A percentile compares a stretch with the other conserved stretches of the same genome.
Conservation (phyloP, 37 sponge, comb jelly and placozoan species). For the Theonella swinhoei region DNA sequence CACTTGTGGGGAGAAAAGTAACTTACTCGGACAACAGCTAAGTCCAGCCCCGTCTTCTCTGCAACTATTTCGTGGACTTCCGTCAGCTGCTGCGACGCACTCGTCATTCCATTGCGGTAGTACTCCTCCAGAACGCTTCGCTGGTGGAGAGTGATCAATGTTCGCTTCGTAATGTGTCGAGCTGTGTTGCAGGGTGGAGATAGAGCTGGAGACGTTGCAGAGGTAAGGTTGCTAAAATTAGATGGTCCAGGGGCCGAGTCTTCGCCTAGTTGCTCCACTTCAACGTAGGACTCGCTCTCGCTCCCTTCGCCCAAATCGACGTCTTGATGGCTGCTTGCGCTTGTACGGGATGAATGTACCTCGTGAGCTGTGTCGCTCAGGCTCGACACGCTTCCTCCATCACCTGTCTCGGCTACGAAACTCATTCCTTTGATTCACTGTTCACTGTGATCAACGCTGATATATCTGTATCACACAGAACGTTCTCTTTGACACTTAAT, state of each 20-base stretch:
- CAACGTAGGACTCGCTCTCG: constrained; percentile 60
- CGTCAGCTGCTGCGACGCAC: constrained; percentile 58
- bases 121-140: constrained; percentile 65
- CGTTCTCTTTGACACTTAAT: not conserved
- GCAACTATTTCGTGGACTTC: constrained; percentile 64
- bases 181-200: not conserved
- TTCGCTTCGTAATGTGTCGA: constrained; percentile 47
- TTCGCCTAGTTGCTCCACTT: constrained; percentile 42
- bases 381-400: not conserved
- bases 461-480: not conserved
- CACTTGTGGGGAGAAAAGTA: not conserved
- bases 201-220: not conserved
- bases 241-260: not conserved
- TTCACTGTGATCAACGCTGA: not conserved
- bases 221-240: not conserved
- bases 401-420: not conserved
- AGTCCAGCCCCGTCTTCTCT: constrained; percentile 69
- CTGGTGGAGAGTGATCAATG: constrained; percentile 62
- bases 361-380: not conserved
- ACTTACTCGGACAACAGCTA: constrained; percentile 72
- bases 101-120: constrained; percentile 68
- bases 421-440: not conserved
- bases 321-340: not conserved
- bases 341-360: not conserved
- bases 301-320: constrained; percentile 14